A percentile compares a stretch with the other conserved stretches of the same genome.
Evolutionary conservation across 2,797 vertebrate species (phyloP).

Genomic region (Ctenopoma multispine): DNA sequence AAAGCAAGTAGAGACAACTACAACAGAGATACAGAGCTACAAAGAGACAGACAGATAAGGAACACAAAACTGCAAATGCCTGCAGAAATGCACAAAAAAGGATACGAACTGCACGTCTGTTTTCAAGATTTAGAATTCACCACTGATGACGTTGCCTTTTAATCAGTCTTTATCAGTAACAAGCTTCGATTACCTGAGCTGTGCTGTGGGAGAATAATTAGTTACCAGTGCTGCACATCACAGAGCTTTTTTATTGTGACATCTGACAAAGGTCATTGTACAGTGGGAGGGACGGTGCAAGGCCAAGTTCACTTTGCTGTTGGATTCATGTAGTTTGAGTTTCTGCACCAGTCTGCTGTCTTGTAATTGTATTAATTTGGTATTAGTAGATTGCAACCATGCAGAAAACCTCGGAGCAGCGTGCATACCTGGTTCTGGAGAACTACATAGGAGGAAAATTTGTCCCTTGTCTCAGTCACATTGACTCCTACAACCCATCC

Average conservation of each 20-base stretch:
- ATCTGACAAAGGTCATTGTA: background rate
- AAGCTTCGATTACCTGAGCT: background rate
- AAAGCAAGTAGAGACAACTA: too few relatives aligned
- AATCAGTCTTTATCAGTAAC: background rate
- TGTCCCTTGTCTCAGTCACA: constrained; percentile 82
- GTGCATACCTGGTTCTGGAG: constrained; percentile 85
- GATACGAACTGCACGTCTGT: too few relatives aligned
- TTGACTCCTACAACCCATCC: constrained; percentile 93
- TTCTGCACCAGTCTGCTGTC: background rate
- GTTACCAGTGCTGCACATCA: background rate
- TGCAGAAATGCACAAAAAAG: too few relatives aligned
- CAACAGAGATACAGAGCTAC: too few relatives aligned
- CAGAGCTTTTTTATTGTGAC: constrained; percentile 9
- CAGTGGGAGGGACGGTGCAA: constrained; percentile 26
- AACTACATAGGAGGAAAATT: constrained; percentile 95
- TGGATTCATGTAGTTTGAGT: background rate
- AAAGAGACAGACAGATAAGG: too few relatives aligned
- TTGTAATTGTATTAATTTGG: background rate
- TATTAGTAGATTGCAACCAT: constrained; percentile 26
- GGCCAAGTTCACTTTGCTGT: too few relatives aligned
- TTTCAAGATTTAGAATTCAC: background rate
- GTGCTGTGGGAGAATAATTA: constrained; percentile 21
- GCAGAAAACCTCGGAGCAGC: constrained; percentile 68
- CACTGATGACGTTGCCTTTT: background rate
- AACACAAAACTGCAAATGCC: too few relatives aligned